phyloP scores from a whole-genome alignment of 2,888 invertebrate genomes.

The Apoderus coryli region DNA sequence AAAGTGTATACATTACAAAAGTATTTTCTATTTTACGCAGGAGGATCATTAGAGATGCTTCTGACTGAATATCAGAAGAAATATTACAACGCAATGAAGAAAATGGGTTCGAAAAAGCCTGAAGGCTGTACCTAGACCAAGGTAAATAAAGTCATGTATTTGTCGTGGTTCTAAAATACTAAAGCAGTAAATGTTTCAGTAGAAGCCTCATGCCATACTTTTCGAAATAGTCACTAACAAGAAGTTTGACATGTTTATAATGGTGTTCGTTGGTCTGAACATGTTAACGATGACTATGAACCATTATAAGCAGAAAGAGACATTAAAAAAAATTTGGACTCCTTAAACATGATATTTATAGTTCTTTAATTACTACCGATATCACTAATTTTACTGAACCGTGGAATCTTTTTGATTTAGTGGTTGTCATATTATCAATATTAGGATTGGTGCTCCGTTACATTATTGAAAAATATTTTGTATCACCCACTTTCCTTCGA shows the following conservation, averaged over 20 bases:
- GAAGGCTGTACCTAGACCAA: conserved; percentile 95
- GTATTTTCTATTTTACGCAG: conserved; percentile 51
- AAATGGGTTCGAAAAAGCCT: conserved; percentile 99
- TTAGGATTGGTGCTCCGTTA: conserved; percentile 94
- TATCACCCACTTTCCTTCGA: conserved; percentile 93
- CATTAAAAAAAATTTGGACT: conserved; percentile 76
- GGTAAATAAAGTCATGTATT: conserved; percentile 43
- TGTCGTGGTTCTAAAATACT: not conserved
- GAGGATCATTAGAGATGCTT: conserved; percentile 97
- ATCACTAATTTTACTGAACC: conserved; percentile 99
- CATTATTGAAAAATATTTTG: conserved; percentile 93
- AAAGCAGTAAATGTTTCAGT: too few species aligned
- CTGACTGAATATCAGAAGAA: conserved; percentile 99
- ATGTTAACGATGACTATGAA: conserved; percentile 99
- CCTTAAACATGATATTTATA: conserved; percentile 95
- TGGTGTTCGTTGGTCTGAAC: conserved; percentile 96
- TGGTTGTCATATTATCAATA: conserved; percentile 96
- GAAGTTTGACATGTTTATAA: conserved; percentile 98
- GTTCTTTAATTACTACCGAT: conserved; percentile 96
- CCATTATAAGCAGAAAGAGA: conserved; percentile 80
- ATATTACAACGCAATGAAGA: conserved; percentile 99
- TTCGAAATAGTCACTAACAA: conserved; percentile 97
- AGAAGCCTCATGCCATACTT: conserved; percentile 90
- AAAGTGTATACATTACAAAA: too few species aligned
- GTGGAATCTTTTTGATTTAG: conserved; percentile 99